Base-by-base conservation (phyloP, 1,140 invertebrate species). In the Polypedilum vanderplanki region DNA sequence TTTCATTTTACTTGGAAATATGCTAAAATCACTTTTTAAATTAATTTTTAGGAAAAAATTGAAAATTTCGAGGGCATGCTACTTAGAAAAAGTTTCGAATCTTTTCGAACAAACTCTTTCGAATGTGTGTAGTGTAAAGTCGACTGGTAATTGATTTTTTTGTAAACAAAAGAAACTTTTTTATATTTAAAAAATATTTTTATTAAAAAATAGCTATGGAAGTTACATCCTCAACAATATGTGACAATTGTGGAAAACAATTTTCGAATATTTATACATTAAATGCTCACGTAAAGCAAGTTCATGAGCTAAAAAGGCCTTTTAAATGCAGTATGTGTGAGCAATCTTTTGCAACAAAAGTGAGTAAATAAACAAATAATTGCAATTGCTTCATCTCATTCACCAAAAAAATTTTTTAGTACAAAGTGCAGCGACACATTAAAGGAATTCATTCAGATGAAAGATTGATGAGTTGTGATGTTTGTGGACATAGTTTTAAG, bases 1-100 rank as follows among this genome's bases (percentile, higher is more conserved):
- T 70, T 70, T 70, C 46, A 57, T 57, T 57, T 57, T 18, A 70
- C 46, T 57, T 57, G 7, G 7, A 57, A 57, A 57, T n/a, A 70
- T 70, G 18, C 18, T 22, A 20, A 70, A 18, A 20, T 70, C 17
- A 18, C 65, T 18, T 33, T 33, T 33, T 33, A 5, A 33, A 3
- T 33, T 3, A 17, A 9, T 17, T 57, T 12, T 2, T 15, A 15
- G 46, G 46, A 57, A 57, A 17, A 57, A 57, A 57, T 57, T 57
- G 10, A 15, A 15, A 15, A 12, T 57, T 57, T 17, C 10, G 46
- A 57, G 10, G 46, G 46, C n/a, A 12, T 17, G 46, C 10, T 15
- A 57, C 46, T n/a, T 57, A 57, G n/a, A 17, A 7, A 57, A 15
- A 17, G 1, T 57, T 57, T 17, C n/a, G 46, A 17, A 57, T 57